Percentiles rank a stretch among this genome's conserved stretches.
These are phyloP conservation scores for Alviniconcha strummeri DNA, from an alignment of 2,888 invertebrate genomes.

Conservation along the genomic window DNA sequence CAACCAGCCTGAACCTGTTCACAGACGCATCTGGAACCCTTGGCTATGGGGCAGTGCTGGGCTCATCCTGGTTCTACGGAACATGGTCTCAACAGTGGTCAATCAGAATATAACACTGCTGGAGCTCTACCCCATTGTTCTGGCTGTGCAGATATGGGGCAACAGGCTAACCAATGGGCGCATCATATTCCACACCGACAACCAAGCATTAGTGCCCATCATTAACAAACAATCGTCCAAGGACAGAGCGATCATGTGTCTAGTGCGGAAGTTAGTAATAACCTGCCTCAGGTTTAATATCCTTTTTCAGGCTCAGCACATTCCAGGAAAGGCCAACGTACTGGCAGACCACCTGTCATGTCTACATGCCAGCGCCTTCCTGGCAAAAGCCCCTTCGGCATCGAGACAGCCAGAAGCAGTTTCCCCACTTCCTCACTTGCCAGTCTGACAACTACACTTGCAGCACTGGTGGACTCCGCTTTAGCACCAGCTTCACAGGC, in stretches of 20 bases:
- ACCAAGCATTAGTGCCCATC: constrained; percentile 3
- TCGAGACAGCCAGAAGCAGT: not conserved
- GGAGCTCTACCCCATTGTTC: constrained; percentile 11
- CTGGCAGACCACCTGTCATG: not conserved
- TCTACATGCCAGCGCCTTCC: not conserved
- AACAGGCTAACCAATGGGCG: not conserved
- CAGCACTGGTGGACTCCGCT: not conserved
- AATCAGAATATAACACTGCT: constrained; percentile 1
- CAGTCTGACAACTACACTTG: not conserved
- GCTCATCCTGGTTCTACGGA: constrained; percentile 17
- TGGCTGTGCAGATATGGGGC: not conserved
- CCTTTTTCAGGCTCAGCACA: not conserved
- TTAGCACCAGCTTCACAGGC: not conserved
- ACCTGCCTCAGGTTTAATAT: not conserved
- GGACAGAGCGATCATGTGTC: not conserved
- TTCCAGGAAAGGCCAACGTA: not conserved
- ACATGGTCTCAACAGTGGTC: not conserved
- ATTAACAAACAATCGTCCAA: constrained; percentile 25
- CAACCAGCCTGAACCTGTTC: not conserved
- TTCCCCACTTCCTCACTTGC: not conserved
- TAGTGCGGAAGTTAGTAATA: not conserved
- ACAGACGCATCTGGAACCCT: not conserved
- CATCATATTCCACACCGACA: constrained; percentile 8
- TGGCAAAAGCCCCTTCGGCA: not conserved
- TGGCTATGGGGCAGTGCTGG: constrained; percentile 25